phyloP scores from a whole-genome alignment of 1,140 invertebrate species.

The Lucilia sericata region DNA sequence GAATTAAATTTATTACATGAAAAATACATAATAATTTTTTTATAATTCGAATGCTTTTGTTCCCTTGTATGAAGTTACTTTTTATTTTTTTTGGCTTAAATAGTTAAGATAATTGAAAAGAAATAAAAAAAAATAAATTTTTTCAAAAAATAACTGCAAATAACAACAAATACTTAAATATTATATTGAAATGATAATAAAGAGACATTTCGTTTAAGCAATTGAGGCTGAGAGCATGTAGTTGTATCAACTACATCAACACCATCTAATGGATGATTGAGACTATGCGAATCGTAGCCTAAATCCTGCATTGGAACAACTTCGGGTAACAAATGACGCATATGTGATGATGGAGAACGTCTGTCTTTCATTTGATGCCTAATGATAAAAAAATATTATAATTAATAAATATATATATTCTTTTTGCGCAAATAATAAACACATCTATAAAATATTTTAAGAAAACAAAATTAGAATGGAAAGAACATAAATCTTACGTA shows the following conservation, averaged over 20 bases:
- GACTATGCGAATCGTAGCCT: conserved; percentile 65
- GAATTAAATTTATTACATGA: background rate
- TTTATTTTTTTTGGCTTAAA: conserved; percentile 37
- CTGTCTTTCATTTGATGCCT: conserved; percentile 75
- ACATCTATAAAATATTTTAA: background rate
- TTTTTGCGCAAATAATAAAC: too few relatives aligned
- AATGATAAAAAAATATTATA: conserved; percentile 10
- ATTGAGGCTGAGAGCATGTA: conserved; percentile 55
- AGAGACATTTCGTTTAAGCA: conserved; percentile 66
- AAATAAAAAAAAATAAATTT: background rate
- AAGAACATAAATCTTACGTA: conserved; percentile 15
- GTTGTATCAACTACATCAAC: conserved; percentile 49
- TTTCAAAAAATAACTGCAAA: conserved; percentile 10
- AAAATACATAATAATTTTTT: conserved; percentile 1
- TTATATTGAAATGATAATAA: conserved; percentile 66
- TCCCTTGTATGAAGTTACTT: conserved; percentile 41
- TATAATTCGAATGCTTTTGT: conserved; percentile 32
- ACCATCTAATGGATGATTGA: conserved; percentile 53
- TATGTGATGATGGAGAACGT: conserved; percentile 75
- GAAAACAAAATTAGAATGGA: background rate
- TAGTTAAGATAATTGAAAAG: conserved; percentile 11
- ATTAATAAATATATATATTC: background rate
- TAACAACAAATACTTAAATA: conserved; percentile 43
- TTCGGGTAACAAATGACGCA: conserved; percentile 78
- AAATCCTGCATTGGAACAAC: conserved; percentile 73